Percentiles rank a stretch among this genome's conserved stretches.
Evolutionary conservation across 2,113 vertebrate genomes (phyloP).

Genomic region (Aldabrachelys gigantea): DNA sequence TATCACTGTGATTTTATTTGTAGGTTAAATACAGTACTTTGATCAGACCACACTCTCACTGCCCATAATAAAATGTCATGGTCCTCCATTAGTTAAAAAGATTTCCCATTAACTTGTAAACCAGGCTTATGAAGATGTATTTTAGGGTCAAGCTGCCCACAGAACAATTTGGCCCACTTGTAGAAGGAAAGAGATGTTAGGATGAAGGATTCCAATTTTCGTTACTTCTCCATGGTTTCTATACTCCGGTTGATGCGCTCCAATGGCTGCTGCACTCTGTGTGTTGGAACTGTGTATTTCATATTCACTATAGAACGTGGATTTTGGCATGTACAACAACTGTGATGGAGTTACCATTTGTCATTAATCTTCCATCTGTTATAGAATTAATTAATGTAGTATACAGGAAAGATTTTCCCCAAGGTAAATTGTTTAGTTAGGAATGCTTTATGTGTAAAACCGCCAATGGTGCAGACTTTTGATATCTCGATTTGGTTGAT

Average conservation of each 20-base stretch:
- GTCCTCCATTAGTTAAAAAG: not conserved
- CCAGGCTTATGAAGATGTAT: not conserved
- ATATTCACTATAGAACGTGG: not conserved
- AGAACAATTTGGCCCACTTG: not conserved
- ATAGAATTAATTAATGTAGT: not conserved
- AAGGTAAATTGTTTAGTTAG: not conserved
- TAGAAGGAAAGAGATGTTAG: not conserved
- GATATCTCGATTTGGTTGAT: not conserved
- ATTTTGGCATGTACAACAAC: not conserved
- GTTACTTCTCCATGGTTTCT: not conserved
- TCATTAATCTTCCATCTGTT: constrained; percentile 28
- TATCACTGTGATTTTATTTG: not conserved
- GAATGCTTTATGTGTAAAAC: constrained; percentile 25
- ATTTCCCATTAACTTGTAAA: not conserved
- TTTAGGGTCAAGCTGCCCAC: not conserved
- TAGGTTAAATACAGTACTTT: not conserved
- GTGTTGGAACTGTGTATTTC: constrained; percentile 1
- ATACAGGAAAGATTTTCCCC: not conserved
- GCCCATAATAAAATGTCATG: not conserved
- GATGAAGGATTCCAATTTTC: not conserved
- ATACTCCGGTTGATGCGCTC: not conserved
- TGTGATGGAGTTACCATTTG: not conserved
- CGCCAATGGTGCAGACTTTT: not conserved
- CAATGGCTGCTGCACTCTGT: not conserved
- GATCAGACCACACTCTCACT: not conserved